Percentiles rank a stretch among this genome's conserved stretches.
Evolutionary conservation across 2,113 vertebrate genomes (phyloP).

Genomic region (Catagonus wagneri): DNA sequence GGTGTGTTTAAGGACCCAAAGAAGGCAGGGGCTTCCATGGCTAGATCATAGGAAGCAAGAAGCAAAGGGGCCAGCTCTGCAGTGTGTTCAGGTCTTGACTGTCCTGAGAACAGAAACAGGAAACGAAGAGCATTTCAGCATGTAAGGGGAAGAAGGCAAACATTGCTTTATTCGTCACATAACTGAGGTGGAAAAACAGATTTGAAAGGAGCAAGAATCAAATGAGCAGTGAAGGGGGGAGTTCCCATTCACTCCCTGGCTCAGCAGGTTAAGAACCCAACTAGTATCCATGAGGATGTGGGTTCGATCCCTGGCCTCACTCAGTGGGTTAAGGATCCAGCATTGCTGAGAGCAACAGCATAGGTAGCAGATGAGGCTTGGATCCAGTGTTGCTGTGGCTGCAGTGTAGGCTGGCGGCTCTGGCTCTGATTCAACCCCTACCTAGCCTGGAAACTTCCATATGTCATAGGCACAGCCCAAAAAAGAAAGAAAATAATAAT

Average conservation of each 20-base stretch:
- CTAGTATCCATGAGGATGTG: too few species aligned
- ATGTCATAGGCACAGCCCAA: too few species aligned
- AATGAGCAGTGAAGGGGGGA: background rate
- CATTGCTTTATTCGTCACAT: background rate
- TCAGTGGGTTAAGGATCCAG: too few species aligned
- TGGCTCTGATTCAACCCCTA: too few species aligned
- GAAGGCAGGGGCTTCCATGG: background rate
- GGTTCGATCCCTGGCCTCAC: too few species aligned
- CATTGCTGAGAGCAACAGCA: too few species aligned
- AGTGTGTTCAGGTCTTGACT: background rate
- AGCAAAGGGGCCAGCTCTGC: fast-evolving
- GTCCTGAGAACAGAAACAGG: background rate
- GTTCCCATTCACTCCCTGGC: background rate
- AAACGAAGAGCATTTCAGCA: background rate
- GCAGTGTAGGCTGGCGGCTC: too few species aligned
- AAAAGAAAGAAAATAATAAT: too few species aligned
- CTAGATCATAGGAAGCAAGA: background rate
- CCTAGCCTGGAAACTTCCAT: too few species aligned
- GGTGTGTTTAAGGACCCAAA: background rate
- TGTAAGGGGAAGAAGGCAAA: background rate
- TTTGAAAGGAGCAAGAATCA: background rate
- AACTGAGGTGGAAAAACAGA: background rate
- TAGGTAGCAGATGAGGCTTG: too few species aligned
- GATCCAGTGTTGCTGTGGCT: too few species aligned
- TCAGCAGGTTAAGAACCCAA: too few species aligned